A percentile compares a stretch with the other conserved stretches of the same genome.
Evolutionary conservation across 2,797 vertebrate genomes (phyloP).

Genomic region (Chloroceryle amazona): DNA sequence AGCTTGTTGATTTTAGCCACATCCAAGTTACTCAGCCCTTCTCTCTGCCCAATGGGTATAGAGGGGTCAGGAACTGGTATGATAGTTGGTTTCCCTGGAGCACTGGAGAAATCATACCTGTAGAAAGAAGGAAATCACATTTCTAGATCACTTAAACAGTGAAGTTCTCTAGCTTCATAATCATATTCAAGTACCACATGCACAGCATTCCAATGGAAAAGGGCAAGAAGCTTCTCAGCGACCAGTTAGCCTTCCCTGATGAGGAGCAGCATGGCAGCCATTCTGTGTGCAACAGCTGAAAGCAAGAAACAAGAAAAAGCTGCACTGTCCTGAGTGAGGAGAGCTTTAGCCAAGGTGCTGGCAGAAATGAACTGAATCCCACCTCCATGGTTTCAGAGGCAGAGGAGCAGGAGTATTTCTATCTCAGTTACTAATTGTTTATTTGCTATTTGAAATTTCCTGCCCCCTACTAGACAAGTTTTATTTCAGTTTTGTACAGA

Average conservation of each 20-base stretch:
- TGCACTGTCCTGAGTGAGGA: neutral
- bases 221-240: neutral
- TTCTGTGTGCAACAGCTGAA: neutral
- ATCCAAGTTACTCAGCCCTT: slow-evolving; percentile 88
- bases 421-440: neutral
- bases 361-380: neutral
- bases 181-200: neutral
- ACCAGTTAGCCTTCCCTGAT: neutral
- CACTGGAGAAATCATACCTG: slow-evolving; percentile 75
- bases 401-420: neutral
- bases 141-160: neutral
- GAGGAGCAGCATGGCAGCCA: neutral
- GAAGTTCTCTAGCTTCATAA: neutral
- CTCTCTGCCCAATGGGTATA: slow-evolving; percentile 89
- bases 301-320: neutral
- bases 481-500: neutral
- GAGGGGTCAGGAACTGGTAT: slow-evolving; percentile 88
- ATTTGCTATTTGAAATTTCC: neutral
- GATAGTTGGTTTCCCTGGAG: slow-evolving; percentile 86
- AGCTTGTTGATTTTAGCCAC: slow-evolving; percentile 91
- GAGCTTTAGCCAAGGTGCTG: neutral
- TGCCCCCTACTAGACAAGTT: neutral
- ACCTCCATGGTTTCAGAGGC: neutral
- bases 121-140: neutral
- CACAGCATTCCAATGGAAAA: neutral